Percentiles rank a stretch among this genome's conserved stretches.
Evolutionary conservation across 2,888 invertebrate species (phyloP).

Genomic region (Margaritifera margaritifera): DNA sequence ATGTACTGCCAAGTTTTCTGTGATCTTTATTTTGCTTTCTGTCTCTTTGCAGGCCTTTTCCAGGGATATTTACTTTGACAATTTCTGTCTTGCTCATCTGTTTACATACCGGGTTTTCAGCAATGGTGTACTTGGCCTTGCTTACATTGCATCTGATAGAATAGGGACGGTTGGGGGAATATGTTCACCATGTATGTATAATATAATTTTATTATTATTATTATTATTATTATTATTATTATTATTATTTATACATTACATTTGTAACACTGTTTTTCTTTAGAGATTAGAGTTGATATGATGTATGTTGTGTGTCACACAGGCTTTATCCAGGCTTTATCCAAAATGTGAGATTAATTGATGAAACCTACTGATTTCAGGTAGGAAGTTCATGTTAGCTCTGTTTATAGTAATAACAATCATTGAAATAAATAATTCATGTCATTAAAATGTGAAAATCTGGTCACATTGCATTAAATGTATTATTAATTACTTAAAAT

Average conservation of each 20-base stretch:
- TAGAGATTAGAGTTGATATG: no score
- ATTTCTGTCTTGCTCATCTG: constrained; percentile 94
- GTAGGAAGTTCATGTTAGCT: no score
- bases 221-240: constrained; percentile 3
- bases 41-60: constrained; percentile 44
- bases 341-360: no score
- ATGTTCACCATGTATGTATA: constrained; percentile 81
- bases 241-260: no score
- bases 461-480: no score
- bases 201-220: neutral
- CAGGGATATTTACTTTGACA: constrained; percentile 73
- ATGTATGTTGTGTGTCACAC: neutral
- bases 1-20: neutral
- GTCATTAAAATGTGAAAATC: no score
- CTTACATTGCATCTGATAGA: constrained; percentile 95
- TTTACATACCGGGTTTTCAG: constrained; percentile 97
- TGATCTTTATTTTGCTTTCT: neutral
- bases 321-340: neutral
- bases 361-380: no score
- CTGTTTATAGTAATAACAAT: no score
- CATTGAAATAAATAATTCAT: no score
- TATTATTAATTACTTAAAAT: no score
- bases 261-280: no score
- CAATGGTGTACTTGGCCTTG: constrained; percentile 94
- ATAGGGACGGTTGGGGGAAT: constrained; percentile 96